Base-by-base conservation (phyloP, 2,888 invertebrate genomes). In the Octonoba sinensis region DNA sequence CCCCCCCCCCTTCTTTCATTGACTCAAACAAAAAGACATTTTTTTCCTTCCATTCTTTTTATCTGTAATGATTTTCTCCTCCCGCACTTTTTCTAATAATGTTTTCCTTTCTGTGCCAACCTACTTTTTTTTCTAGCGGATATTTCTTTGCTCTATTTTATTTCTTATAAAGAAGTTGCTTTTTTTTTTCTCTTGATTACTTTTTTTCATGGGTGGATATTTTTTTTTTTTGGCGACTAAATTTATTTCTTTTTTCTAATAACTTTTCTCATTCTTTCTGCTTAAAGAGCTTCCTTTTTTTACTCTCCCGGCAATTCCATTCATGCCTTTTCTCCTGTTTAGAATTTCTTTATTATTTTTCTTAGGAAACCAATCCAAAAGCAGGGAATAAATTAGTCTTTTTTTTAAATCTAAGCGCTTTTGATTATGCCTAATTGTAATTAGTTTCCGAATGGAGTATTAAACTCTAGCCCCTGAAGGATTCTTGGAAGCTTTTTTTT, bases 361-460 rank as follows among this genome's bases (percentile, higher is more conserved):
- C 22, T 81, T 81, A 73, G 79, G 79, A 81, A 81, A 81, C 73
- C 79, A 73, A 81, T 74, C 73, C 73, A 62, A 81, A 81, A 67
- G 79, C 79, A 64, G 66, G 60, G 79, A 81, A 81, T 81, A 81
- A 81, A 81, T 81, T 81, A 81, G 79, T 81, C 73, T 73, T 81
- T 81, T 78, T 75, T 75, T 76, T 57, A 18, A 64, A 70, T 44
- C 79, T 62, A 73, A 81, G 79, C 79, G 73, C 79, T 81, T 81
- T 81, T 81, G 79, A 81, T 81, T 81, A 81, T 81, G 79, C 79
- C 73, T 81, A 81, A 81, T 81, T 81, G 79, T 81, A 81, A 81
- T 81, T 81, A 81, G 79, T 81, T 81, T 74, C 66, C 60, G 79
- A 81, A 73, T 74, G 69, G 79, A 81, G 79, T 81, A 81, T 81